Base-by-base conservation (phyloP, 35 echinoderm and acorn worm species). In the Hemicentrotus pulcherrimus region DNA sequence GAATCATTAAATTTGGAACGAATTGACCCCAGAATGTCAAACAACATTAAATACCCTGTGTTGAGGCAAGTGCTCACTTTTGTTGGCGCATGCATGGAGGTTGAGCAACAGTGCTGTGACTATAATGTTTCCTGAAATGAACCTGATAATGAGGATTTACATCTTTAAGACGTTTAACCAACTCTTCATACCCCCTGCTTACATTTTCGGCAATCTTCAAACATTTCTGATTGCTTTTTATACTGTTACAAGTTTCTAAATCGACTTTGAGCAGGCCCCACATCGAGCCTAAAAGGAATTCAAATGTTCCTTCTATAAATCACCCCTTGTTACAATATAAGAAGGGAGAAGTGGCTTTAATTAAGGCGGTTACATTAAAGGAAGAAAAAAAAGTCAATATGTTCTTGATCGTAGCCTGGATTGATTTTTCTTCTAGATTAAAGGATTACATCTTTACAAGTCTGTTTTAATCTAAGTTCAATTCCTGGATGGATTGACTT, bases 231-330 rank as follows among this genome's bases (percentile, higher is more conserved):
- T 78, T 22, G 65, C 65, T 28, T 78, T 78, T n/a, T 78, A 78
- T 78, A 78, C 65, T 78, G 65, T 78, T 22, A 78, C 65, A 78
- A 78, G 65, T 78, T 78, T 78, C 65, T 78, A 78, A 78, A 78
- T n/a, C 65, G 24, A 28, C 65, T 78, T 78, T 78, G 5, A 7
- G 5, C 0, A 55, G 65, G 24, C 65, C 65, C 65, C 65, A 78
- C 28, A 22, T 78, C 28, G 65, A 5, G 65, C 65, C 65, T 0
- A 22, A 78, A 78, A 78, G 4, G 65, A 78, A 55, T 24, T 78
- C 19, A 78, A 78, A 78, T 15, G 50, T 14, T 55, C 0, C 50
- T 9, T 55, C 50, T 55, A 55, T 55, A 9, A 78, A 78, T 8
- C 4, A 8, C 6, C 24, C 28, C 65, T 78, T 78, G 65, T 28